These are phyloP conservation scores for Jaculus jaculus DNA, from an alignment of 2,113 vertebrate genomes.

Conservation along the genomic window DNA sequence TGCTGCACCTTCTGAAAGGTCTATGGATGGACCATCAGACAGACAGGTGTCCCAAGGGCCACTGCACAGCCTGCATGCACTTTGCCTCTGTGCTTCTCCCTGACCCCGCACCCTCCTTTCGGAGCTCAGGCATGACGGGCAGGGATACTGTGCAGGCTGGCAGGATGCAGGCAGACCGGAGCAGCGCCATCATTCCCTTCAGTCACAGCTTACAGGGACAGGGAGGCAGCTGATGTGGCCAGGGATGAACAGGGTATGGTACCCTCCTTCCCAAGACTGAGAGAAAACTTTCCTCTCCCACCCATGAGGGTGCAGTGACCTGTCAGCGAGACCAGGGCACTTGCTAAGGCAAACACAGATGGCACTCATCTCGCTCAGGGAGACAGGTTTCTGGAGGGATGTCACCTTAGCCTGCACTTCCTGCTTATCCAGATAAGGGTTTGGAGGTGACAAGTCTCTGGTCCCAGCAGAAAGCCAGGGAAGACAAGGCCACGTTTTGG, in stretches of 20 bases:
- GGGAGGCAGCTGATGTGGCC: background rate
- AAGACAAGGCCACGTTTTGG: background rate
- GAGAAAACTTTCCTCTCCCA: background rate
- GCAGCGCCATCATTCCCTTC: background rate
- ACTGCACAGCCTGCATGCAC: background rate
- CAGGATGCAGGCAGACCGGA: background rate
- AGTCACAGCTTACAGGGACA: background rate
- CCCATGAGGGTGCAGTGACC: background rate
- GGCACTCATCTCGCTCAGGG: background rate
- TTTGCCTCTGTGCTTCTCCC: background rate
- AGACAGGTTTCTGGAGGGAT: background rate
- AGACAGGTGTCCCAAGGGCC: background rate
- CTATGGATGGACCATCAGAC: background rate
- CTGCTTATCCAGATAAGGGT: background rate
- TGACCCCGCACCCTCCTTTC: background rate
- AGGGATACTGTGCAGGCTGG: background rate
- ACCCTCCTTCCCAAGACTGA: background rate
- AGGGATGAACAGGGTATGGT: background rate
- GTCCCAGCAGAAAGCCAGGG: background rate
- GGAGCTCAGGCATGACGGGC: background rate
- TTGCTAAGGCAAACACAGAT: background rate
- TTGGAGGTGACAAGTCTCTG: background rate
- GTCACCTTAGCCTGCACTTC: background rate
- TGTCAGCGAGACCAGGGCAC: background rate
- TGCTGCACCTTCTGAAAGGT: no score